Base-by-base conservation (phyloP, 2,888 invertebrate genomes). In the Celastrina argiolus region DNA sequence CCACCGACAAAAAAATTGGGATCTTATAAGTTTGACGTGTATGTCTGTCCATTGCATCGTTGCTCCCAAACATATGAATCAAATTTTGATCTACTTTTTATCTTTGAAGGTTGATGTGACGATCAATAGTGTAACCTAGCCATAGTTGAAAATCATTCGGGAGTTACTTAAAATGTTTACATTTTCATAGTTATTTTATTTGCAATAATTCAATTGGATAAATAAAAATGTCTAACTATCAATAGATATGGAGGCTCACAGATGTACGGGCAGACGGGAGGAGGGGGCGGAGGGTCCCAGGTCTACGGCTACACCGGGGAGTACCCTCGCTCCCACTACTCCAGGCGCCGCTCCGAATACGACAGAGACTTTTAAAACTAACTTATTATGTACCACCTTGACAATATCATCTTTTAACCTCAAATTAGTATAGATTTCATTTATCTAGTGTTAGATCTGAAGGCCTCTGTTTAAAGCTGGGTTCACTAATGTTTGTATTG, bases 311-410 rank as follows among this genome's bases (percentile, higher is more conserved):
- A 90, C 79, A 85, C 88, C 36, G 91, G 88, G 67, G 91, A 91
- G 74, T 83, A 85, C 77, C 81, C 87, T 66, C 89, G 92, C 69
- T 92, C 93, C 14, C 92, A 92, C 78, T 93, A 92, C 81, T 92
- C 93, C 63, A 88, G 94, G 59, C 90, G 94, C 73, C 93, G 95
- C 81, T 94, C 95, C 42, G 95, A 96, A 81, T 95, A 95, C 83
- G 96, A 96, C 82, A 95, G 95, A 75, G 95, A 96, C 87, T 96
- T 96, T 89, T 96, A 93, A 81, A 82, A 75, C 69, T 66, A 75
- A 77, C 71, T 71, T 68, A 70, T 73, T 69, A 70, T 73, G 71
- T 70, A 69, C 73, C 69, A 73, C 70, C 71, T 86, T 88, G 90
- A 89, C 90, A 90, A 90, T 90, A 89, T 85, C 81, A 81, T 79